Evolutionary conservation across 2,113 vertebrate species (phyloP).

Genomic region (Falcunculus frontatus): DNA sequence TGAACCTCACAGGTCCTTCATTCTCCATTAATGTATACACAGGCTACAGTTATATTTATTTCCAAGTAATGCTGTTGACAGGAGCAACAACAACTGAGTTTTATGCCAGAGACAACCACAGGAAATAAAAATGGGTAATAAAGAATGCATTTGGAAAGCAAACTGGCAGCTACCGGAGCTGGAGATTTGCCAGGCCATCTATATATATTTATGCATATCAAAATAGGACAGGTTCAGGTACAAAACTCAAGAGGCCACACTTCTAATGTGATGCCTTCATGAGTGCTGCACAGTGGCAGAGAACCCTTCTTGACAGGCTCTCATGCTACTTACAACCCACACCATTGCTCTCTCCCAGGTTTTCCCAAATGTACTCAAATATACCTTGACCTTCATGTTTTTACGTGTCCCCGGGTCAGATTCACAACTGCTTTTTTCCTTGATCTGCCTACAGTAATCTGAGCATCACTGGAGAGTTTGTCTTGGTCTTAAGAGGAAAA

Average conservation of each 20-base stretch:
- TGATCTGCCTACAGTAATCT: not conserved
- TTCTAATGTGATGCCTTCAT: not conserved
- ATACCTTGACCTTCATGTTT: not conserved
- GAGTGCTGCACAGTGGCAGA: accelerated
- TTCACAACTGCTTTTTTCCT: not conserved
- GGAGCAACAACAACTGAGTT: not conserved
- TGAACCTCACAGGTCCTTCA: not conserved
- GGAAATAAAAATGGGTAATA: constrained; percentile 6
- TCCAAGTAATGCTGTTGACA: not conserved
- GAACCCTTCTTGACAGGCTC: not conserved
- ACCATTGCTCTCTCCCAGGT: not conserved
- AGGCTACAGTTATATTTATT: not conserved
- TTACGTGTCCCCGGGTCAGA: not conserved
- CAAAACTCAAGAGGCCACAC: not conserved
- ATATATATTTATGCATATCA: not conserved
- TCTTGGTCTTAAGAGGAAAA: not conserved
- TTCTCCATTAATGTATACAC: not conserved
- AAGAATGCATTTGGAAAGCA: not conserved
- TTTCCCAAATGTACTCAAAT: not conserved
- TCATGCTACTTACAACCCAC: not conserved
- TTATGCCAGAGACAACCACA: not conserved
- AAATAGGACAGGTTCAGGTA: not conserved
- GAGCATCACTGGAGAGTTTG: not conserved
- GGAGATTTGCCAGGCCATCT: not conserved
- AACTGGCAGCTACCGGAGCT: not conserved